A percentile compares a stretch with the other conserved stretches of the same genome.
These are phyloP conservation scores for Oryctes rhinoceros DNA, from an alignment of 1,140 invertebrate species.

Conservation along the genomic window DNA sequence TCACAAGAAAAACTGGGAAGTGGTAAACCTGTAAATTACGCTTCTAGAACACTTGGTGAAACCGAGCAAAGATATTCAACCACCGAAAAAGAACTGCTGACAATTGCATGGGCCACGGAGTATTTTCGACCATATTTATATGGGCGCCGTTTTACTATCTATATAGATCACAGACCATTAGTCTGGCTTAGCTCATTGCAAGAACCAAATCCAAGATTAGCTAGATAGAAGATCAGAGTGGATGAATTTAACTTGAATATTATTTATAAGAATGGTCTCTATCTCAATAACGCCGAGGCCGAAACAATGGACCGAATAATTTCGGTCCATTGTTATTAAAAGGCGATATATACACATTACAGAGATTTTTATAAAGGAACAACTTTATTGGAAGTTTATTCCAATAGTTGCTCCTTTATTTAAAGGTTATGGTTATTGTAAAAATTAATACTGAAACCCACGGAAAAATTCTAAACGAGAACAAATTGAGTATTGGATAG, in stretches of 20 bases:
- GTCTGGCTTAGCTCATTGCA: background rate
- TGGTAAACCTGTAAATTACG: slow-evolving; percentile 44
- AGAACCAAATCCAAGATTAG: slow-evolving; percentile 53
- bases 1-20: slow-evolving; percentile 58
- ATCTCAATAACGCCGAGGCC: background rate
- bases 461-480: no score
- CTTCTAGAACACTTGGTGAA: slow-evolving; percentile 12
- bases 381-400: no score
- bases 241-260: background rate
- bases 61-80: slow-evolving; percentile 53
- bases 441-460: no score
- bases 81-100: slow-evolving; percentile 57
- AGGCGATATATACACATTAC: no score
- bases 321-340: no score
- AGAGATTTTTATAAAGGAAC: no score
- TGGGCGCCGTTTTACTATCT: slow-evolving; percentile 53
- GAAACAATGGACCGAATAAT: background rate
- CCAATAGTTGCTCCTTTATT: no score
- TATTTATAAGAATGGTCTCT: background rate
- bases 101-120: slow-evolving; percentile 58
- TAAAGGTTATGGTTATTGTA: no score
- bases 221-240: background rate
- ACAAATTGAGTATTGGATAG: no score
- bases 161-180: slow-evolving; percentile 28
- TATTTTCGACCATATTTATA: slow-evolving; percentile 60